Evolutionary conservation across 2,888 invertebrate species (phyloP).

Genomic region (Rhopalosiphum nymphaeae): DNA sequence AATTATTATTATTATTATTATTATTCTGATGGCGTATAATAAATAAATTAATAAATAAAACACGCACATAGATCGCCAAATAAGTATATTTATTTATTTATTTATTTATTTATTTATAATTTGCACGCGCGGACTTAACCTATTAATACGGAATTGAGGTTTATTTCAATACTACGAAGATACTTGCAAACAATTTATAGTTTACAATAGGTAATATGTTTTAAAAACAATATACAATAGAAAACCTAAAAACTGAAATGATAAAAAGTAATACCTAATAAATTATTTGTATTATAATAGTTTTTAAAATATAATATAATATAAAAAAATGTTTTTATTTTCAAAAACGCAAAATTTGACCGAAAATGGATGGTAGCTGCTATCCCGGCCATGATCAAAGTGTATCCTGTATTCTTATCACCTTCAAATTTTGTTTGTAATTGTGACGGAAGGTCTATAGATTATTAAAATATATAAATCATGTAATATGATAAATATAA

Average conservation of each 20-base stretch:
- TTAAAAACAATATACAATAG: no score
- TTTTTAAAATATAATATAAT: no score
- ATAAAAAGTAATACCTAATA: no score
- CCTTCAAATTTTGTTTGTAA: background rate
- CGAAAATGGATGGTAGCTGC: background rate
- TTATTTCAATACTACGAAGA: background rate
- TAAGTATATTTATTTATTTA: background rate
- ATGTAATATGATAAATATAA: background rate
- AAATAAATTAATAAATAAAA: background rate
- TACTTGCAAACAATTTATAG: background rate
- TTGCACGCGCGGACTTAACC: background rate
- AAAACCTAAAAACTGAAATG: no score
- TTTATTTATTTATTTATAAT: background rate
- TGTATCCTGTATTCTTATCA: background rate
- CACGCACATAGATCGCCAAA: background rate
- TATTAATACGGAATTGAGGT: background rate
- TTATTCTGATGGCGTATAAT: background rate
- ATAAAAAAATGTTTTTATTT: background rate
- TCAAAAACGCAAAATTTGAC: background rate
- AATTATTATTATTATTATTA: background rate
- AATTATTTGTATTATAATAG: no score
- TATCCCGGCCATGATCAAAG: background rate
- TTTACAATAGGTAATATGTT: no score
- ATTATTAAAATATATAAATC: background rate
- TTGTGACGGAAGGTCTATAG: background rate